Evolutionary conservation across 2,888 invertebrate genomes (phyloP), one percentile per base, ranked within the genome.

Genomic region (Patella depressa): DNA sequence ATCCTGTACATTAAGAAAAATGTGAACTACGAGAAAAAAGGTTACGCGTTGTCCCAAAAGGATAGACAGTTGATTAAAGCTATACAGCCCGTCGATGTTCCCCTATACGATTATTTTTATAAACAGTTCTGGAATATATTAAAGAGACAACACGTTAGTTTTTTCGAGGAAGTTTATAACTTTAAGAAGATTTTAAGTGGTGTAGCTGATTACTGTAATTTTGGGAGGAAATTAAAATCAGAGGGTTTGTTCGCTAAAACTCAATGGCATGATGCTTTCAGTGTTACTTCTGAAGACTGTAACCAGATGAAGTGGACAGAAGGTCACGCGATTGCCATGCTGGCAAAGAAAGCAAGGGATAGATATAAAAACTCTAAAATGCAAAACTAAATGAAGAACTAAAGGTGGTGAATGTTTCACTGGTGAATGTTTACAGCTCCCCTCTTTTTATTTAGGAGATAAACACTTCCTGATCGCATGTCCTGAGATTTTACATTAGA

Each of bases 1-100:
- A 84, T 90, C 5, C 45, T 90, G 17, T 88, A 87, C 78, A 70
- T 86, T 15, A 78, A 79, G 7, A 83, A 83, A 55, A 86, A 87
- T 74, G 65, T 19, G 12, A 81, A 79, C 14, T 80, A 81, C 17
- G 73, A 80, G 57, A 81, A 78, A 0, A 75, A 78, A 17, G 75
- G 81, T 15, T 72, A 81, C 45, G 69, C 76, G 3, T 57, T 84
- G 53, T 83, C 82, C 14, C 72, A 71, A n/a, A 57, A 73, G 0
- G 83, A 86, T 53, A 73, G 79, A 2, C 45, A 34, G 0, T 77
- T 78, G 3, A 80, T 86, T 73, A 78, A 82, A 17, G 53, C 78
- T 11, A 86, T 85, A 85, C 84, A 85, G 45, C 59, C 73, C 29
- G 87, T 86, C 2, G 89, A 89, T 71, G 81, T 85, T 74, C 45